Evolutionary conservation across 2,888 invertebrate genomes (phyloP).

Genomic region (Yponomeuta plumbellus): DNA sequence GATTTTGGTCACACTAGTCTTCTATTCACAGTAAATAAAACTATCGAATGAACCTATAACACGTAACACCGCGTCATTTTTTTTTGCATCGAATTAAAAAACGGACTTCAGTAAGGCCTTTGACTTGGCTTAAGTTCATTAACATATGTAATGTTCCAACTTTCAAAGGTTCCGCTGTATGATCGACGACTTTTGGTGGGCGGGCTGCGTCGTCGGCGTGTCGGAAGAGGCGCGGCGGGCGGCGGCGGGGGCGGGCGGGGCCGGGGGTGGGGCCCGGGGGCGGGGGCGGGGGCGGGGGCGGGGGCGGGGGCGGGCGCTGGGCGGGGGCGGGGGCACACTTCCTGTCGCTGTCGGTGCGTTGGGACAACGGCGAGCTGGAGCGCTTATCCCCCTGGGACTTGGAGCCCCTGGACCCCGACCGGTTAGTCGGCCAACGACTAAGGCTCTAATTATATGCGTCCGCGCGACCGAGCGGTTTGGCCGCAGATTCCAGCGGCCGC

Average conservation of each 20-base stretch:
- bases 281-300: constrained; percentile 19
- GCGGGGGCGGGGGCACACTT: constrained; percentile 39
- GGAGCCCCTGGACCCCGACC: constrained; percentile 86
- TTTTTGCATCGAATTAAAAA: no score
- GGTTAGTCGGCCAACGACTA: neutral
- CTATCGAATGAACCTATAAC: no score
- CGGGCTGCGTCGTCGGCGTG: constrained; percentile 97
- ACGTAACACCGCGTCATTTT: no score
- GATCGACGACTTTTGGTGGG: constrained; percentile 98
- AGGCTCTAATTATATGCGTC: neutral
- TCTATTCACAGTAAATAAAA: no score
- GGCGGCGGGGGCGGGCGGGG: constrained; percentile 21
- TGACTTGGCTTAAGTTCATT: no score
- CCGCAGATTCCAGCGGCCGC: no score
- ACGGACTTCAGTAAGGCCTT: no score
- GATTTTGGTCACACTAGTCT: no score
- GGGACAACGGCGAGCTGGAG: constrained; percentile 96
- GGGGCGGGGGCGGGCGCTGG: constrained; percentile 18
- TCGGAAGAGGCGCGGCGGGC: constrained; percentile 40
- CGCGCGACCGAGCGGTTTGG: no score
- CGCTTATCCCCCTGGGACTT: constrained; percentile 98
- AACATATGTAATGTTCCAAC: no score
- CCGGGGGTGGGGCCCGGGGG: constrained; percentile 16
- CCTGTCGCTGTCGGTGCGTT: constrained; percentile 76
- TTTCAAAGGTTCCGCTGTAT: constrained; percentile 91